Evolutionary conservation across 2,888 invertebrate species (phyloP).

Genomic region (Fragum fragum): DNA sequence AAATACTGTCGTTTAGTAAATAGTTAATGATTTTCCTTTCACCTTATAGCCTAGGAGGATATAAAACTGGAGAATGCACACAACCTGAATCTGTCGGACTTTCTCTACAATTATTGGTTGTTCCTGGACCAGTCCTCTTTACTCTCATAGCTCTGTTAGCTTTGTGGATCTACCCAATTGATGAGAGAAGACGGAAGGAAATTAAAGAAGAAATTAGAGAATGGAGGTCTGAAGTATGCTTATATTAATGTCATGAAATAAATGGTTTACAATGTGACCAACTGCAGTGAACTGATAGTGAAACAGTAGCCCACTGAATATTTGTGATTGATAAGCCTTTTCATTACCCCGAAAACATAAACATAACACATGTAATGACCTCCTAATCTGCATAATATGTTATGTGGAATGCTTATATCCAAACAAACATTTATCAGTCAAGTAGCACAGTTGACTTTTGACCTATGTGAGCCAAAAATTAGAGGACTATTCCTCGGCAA

Average conservation of each 20-base stretch:
- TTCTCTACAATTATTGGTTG: conserved; percentile 78
- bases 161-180: conserved; percentile 82
- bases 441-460: too few species aligned
- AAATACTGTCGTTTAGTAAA: too few species aligned
- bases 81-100: conserved; percentile 80
- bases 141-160: conserved; percentile 75
- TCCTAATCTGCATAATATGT: too few species aligned
- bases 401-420: too few species aligned
- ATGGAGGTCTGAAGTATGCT: conserved; percentile 41
- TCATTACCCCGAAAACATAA: too few species aligned
- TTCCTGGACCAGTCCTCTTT: conserved; percentile 79
- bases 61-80: conserved; percentile 77
- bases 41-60: conserved; percentile 81
- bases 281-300: too few species aligned
- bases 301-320: too few species aligned
- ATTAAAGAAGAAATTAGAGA: conserved; percentile 69
- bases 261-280: not conserved
- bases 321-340: too few species aligned
- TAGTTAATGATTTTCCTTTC: too few species aligned
- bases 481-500: not conserved
- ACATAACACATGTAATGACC: too few species aligned
- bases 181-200: conserved; percentile 70
- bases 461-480: not conserved
- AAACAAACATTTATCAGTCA: too few species aligned
- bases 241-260: not conserved